phyloP scores from a whole-genome alignment of 2,888 invertebrate species.

The Eubasilissa splendida region DNA sequence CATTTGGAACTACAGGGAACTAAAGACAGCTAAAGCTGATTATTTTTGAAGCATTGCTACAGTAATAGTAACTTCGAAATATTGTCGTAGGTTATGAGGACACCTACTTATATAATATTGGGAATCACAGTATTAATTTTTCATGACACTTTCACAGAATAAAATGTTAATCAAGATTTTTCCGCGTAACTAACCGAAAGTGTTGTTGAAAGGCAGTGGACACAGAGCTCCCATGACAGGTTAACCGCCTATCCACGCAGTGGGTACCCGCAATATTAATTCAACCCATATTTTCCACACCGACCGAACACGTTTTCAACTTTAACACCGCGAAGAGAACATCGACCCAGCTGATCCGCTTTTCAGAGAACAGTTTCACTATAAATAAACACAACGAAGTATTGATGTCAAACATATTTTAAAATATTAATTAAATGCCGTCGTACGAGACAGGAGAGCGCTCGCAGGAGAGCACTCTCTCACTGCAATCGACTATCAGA shows the following conservation, averaged over 20 bases:
- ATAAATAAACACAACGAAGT: background rate
- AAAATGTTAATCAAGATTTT: too few relatives aligned
- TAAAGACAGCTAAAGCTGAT: too few relatives aligned
- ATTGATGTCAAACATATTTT: background rate
- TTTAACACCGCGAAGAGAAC: background rate
- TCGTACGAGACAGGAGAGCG: background rate
- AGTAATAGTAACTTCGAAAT: too few relatives aligned
- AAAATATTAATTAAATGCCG: too few relatives aligned
- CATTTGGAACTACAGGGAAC: too few relatives aligned
- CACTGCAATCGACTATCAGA: background rate
- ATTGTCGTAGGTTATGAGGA: too few relatives aligned
- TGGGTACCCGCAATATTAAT: background rate
- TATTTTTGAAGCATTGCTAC: too few relatives aligned
- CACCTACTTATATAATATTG: too few relatives aligned
- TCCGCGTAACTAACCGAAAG: constrained; percentile 31
- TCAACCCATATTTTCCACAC: constrained; percentile 29
- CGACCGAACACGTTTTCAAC: background rate
- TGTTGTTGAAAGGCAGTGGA: constrained; percentile 35
- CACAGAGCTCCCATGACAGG: constrained; percentile 46
- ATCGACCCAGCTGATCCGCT: background rate
- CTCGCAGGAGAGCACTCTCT: background rate
- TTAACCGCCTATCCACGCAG: background rate
- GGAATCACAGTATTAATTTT: too few relatives aligned
- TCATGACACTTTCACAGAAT: too few relatives aligned
- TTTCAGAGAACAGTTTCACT: constrained; percentile 11